Percentiles rank a stretch among this genome's conserved stretches.
Conservation (phyloP, 2,888 invertebrate species). For the Amiota communis region DNA sequence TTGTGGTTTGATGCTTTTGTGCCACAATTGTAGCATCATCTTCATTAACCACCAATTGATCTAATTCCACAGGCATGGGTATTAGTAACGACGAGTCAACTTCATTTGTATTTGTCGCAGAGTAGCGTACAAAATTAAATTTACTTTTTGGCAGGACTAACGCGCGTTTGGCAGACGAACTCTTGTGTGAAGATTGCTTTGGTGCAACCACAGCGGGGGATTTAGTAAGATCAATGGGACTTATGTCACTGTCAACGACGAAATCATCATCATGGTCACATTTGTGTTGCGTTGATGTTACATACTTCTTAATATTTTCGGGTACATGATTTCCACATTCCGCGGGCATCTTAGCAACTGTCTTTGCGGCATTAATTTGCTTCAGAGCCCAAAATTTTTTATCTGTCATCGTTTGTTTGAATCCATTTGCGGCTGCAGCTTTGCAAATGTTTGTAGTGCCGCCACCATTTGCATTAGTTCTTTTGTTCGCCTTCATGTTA, state of each 20-base stretch:
- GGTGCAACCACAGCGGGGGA: background rate
- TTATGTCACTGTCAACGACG: background rate
- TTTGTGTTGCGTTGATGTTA: conserved; percentile 25
- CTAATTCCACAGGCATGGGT: conserved; percentile 9
- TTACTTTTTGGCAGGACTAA: conserved; percentile 29
- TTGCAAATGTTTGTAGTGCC: background rate
- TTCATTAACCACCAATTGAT: background rate
- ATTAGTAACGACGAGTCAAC: background rate
- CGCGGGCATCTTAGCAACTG: conserved; percentile 9
- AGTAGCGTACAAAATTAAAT: conserved; percentile 57
- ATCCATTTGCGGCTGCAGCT: background rate
- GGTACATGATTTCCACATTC: background rate
- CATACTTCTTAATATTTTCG: conserved; percentile 3
- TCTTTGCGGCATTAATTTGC: background rate
- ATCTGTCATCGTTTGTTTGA: background rate
- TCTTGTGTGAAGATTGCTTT: conserved; percentile 5
- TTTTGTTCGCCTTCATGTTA: conserved; percentile 19
- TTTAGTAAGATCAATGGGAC: background rate
- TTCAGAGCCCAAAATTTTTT: conserved; percentile 7
- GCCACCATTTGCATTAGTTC: background rate
- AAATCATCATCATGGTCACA: background rate
- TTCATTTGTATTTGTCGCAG: conserved; percentile 40
- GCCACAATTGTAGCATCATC: background rate
- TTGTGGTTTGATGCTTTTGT: no score
- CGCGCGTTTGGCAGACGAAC: conserved; percentile 42